Percentiles rank a stretch among this genome's conserved stretches.
These are phyloP conservation scores for Ptychochromis oligacanthus DNA, from an alignment of 2,113 vertebrate genomes.

Conservation along the genomic window DNA sequence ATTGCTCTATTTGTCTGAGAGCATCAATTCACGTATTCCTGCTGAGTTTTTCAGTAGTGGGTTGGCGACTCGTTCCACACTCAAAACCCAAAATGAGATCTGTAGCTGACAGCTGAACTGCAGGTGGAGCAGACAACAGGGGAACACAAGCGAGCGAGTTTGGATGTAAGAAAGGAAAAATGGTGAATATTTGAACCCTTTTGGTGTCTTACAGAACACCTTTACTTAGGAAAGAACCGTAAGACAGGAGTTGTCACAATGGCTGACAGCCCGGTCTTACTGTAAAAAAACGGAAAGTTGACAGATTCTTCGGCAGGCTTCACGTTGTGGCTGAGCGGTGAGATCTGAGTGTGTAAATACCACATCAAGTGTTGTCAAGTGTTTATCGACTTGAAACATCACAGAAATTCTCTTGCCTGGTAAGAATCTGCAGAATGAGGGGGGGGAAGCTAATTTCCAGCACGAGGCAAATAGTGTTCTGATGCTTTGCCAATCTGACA, in stretches of 20 bases:
- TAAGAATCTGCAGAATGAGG: slow-evolving; percentile 3
- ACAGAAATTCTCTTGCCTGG: slow-evolving; percentile 17
- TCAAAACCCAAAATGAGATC: slow-evolving; percentile 51
- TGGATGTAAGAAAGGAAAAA: background rate
- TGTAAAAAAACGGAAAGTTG: slow-evolving; percentile 12
- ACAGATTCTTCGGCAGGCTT: slow-evolving; percentile 38
- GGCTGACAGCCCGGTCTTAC: slow-evolving; percentile 49
- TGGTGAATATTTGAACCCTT: background rate
- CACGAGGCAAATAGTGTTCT: slow-evolving; percentile 53
- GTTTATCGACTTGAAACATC: slow-evolving; percentile 53
- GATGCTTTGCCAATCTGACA: slow-evolving; percentile 66
- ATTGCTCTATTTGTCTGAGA: slow-evolving; percentile 60
- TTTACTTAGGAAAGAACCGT: slow-evolving; percentile 18
- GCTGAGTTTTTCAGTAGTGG: slow-evolving; percentile 23
- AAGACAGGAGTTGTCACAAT: slow-evolving; percentile 15
- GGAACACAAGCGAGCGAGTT: background rate
- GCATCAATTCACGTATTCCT: slow-evolving; percentile 54
- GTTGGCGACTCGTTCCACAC: slow-evolving; percentile 6
- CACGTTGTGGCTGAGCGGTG: background rate
- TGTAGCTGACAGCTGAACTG: slow-evolving; percentile 54
- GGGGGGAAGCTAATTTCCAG: slow-evolving; percentile 33
- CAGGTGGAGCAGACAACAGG: slow-evolving; percentile 33
- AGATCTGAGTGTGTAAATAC: slow-evolving; percentile 47
- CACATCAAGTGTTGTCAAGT: slow-evolving; percentile 29
- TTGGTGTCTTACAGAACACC: slow-evolving; percentile 12